Conservation (phyloP, 2,888 invertebrate species). For the Tipula lateralis region DNA sequence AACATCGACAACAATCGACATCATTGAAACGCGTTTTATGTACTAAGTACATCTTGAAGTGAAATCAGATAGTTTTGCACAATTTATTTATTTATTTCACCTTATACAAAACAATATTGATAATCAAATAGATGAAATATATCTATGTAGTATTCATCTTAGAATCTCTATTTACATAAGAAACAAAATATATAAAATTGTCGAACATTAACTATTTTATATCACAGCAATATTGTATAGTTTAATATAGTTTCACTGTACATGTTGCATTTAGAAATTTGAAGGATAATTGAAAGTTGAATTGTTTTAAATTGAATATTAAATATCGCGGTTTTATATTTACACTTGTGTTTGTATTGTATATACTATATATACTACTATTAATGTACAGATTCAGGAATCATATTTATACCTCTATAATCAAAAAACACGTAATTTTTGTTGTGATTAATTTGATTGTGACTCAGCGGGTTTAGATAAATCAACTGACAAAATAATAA, state of each 20-base stretch:
- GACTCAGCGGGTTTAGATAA: background rate
- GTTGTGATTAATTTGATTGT: background rate
- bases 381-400: background rate
- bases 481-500: background rate
- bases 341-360: no score
- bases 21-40: background rate
- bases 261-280: background rate
- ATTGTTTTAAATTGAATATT: background rate
- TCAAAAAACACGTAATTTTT: background rate
- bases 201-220: background rate
- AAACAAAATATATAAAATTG: background rate
- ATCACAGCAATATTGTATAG: background rate
- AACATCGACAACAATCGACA: background rate
- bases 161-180: background rate
- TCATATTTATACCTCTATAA: background rate
- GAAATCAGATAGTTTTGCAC: constrained; percentile 6
- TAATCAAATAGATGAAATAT: background rate
- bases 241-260: background rate
- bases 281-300: constrained; percentile 24
- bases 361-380: background rate
- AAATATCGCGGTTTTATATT: background rate
- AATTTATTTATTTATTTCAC: background rate
- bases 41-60: background rate
- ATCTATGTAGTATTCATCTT: background rate
- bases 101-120: background rate